A percentile compares a stretch with the other conserved stretches of the same genome.
These are phyloP conservation scores for Aurelia aurita DNA, from an alignment of 30 jellyfish, hydroid and myxozoan species.

Conservation along the genomic window DNA sequence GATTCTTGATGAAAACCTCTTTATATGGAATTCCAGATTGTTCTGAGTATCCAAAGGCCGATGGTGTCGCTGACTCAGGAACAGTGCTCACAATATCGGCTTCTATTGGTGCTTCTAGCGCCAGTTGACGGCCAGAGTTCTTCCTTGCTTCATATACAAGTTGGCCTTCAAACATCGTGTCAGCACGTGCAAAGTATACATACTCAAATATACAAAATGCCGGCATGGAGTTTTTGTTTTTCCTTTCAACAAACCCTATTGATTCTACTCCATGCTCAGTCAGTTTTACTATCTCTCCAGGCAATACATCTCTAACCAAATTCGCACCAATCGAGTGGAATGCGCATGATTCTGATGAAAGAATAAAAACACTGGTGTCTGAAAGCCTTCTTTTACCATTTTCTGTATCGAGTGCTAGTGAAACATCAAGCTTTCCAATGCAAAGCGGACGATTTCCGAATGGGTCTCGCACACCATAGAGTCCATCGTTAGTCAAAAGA, in stretches of 20 bases:
- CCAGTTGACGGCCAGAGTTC: conserved; percentile 91
- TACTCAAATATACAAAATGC: conserved; percentile 95
- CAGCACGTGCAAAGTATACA: conserved; percentile 97
- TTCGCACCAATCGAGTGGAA: conserved; percentile 88
- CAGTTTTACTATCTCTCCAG: conserved; percentile 91
- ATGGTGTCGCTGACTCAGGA: conserved; percentile 95
- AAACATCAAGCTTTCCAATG: conserved; percentile 63
- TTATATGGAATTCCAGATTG: conserved; percentile 87
- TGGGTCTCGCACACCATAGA: conserved; percentile 93
- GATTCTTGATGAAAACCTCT: conserved; percentile 88
- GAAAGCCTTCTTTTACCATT: conserved; percentile 44
- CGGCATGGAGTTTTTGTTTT: conserved; percentile 36
- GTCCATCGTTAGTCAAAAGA: conserved; percentile 79
- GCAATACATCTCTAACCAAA: conserved; percentile 80
- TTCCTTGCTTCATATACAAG: conserved; percentile 84
- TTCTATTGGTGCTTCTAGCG: conserved; percentile 86
- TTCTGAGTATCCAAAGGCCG: conserved; percentile 92
- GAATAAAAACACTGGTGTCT: conserved; percentile 38
- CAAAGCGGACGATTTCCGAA: conserved; percentile 95
- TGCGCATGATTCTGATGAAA: conserved; percentile 96
- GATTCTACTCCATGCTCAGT: conserved; percentile 72
- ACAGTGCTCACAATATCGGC: conserved; percentile 96
- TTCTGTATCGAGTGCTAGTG: conserved; percentile 25
- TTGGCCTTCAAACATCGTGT: conserved; percentile 84
- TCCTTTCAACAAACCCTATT: conserved; percentile 56